Evolutionary conservation across 2,797 vertebrate genomes (phyloP).

Genomic region (Sebastes cheni): DNA sequence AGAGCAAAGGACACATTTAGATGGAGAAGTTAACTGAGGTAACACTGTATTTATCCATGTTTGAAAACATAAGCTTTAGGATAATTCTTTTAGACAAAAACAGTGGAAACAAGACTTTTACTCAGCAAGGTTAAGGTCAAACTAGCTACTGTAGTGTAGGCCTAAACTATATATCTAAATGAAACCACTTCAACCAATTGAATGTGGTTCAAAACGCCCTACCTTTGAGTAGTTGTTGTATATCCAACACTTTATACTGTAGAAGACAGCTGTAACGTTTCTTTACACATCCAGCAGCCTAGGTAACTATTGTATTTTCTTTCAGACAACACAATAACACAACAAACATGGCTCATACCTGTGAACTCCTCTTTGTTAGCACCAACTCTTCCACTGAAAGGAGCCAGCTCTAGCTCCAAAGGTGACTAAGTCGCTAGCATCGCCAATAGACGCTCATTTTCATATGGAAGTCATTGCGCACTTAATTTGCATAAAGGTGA

Average conservation of each 20-base stretch:
- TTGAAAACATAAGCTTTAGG: background rate
- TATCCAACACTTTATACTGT: background rate
- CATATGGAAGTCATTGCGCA: background rate
- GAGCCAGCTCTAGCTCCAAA: background rate
- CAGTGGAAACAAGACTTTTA: background rate
- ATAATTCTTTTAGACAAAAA: background rate
- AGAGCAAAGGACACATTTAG: slow-evolving; percentile 53
- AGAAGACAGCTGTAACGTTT: background rate
- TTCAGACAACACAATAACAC: background rate
- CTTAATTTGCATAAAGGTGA: background rate
- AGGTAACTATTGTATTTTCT: background rate
- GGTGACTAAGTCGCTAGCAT: background rate
- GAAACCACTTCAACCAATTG: background rate
- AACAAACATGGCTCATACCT: background rate
- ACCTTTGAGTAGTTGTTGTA: background rate
- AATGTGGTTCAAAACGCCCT: background rate
- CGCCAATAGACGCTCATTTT: background rate
- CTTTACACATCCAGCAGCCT: background rate
- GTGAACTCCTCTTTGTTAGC: background rate
- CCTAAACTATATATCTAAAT: background rate
- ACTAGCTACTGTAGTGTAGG: background rate
- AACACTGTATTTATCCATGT: slow-evolving; percentile 18
- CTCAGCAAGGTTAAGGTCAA: background rate
- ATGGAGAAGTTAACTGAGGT: slow-evolving; percentile 48
- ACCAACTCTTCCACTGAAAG: background rate